Evolutionary conservation across 1,140 invertebrate genomes (phyloP), one percentile per base, ranked within the genome.

Genomic region (Meloidogyne hapla): DNA sequence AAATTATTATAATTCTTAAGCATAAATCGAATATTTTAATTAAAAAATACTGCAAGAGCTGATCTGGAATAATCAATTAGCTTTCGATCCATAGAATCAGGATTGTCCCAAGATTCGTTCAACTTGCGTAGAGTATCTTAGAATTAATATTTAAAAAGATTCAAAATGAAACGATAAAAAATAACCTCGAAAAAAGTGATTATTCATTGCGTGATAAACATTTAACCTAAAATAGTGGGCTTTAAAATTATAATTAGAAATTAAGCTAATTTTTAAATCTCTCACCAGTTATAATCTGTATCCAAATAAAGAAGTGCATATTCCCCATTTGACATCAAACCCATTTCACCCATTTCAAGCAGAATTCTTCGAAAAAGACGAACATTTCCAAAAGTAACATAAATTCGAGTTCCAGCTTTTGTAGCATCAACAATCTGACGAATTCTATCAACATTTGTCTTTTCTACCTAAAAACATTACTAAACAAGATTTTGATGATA

Each of bases 261-360:
- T 33, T 33, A 33, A 33, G 9, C 33, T 6, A 69, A 40, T 26
- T 69, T 23, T 42, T 21, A 68, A 25, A 69, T 40, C 15, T 4
- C n/a, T 9, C 4, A 48, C 90, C 93, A 94, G 87, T 96, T 91
- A 89, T 95, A 96, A 89, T 93, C 92, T 90, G 93, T 93, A 85
- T 97, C 94, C 9, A 96, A 92, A 87, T 93, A 94, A 84, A 98
- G 94, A 62, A 97, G 93, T 90, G 96, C 93, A 87, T 97, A 97
- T 86, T 96, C 93, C 13, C 94, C 94, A 74, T 94, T 92, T 23
- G 92, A 92, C 84, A 97, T 92, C 67, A 97, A 85, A 72, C 93
- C 91, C 69, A 92, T 90, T 70, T 92, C 92, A 85, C 95, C 92
- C 92, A 97, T 93, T 10, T 92, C 92, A 56, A 90, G 91, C 92